Evolutionary conservation across 2,888 invertebrate genomes (phyloP), one percentile per base, ranked within the genome.

Genomic region (Matsumyia berberina): DNA sequence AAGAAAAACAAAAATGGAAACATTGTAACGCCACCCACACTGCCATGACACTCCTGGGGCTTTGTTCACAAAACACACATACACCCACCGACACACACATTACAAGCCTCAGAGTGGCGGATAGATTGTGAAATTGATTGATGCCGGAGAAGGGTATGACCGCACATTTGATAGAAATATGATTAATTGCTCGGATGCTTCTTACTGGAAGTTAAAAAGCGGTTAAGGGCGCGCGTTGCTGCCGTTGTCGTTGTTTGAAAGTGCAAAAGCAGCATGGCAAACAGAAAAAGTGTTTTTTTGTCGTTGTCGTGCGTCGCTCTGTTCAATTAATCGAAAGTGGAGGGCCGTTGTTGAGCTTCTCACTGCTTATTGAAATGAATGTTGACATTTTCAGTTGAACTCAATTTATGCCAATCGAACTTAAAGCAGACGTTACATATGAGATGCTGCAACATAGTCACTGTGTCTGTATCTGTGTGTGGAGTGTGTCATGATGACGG

Each of bases 321-420:
- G 83, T 74, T 85, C 66, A 80, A 85, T 85, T 85, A 85, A 74
- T 67, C 46, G 62, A 69, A 57, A 46, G 72, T 55, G 49, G 46
- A 72, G 31, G 37, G 62, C 64, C 24, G 44, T 58, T 33, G 39
- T 58, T 12, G 60, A 5, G 4, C 60, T 49, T 35, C 35, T 29
- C 35, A 33, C 29, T 33, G 55, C 35, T 64, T 39, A 49, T 78
- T 72, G 72, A 62, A 60, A 70, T 74, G 37, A 70, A 74, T 80
- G 85, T 44, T 85, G 85, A 85, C 85, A 80, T 70, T 64, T 80
- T 55, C 80, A 85, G 74, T 85, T 85, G 85, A 85, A 85, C 85
- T 85, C 85, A 85, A 85, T 85, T 85, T 85, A 70, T 35, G 74
- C 58, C 66, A 80, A 85, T 80, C 74, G 85, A 80, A 76, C n/a